Conservation (phyloP, 2,113 vertebrate species). For the Sorex araneus region DNA sequence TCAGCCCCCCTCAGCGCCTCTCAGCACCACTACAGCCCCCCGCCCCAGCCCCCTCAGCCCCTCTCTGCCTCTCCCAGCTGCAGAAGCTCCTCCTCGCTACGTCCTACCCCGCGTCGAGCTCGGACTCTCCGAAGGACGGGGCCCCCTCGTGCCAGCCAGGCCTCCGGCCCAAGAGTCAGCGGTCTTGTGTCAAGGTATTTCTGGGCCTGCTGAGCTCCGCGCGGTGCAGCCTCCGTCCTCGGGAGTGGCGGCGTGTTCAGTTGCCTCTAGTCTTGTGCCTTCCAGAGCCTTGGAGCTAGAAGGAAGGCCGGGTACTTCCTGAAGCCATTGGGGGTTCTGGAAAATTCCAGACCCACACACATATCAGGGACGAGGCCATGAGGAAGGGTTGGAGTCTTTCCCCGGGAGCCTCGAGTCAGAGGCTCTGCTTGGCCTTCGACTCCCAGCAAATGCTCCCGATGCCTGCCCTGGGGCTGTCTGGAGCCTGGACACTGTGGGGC, state of each 20-base stretch:
- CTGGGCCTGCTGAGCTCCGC: background rate
- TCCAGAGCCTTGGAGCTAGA: background rate
- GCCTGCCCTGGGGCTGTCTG: background rate
- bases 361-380: background rate
- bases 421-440: too few relatives aligned
- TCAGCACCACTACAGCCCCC: rapidly evolving
- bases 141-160: constrained; percentile 89
- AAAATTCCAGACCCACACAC: background rate
- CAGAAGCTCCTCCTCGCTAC: constrained; percentile 96
- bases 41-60: constrained; percentile 56
- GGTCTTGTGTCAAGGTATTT: constrained; percentile 93
- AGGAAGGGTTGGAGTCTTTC: background rate
- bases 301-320: background rate
- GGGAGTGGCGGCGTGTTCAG: background rate
- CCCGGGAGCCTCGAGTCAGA: background rate
- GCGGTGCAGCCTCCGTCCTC: background rate
- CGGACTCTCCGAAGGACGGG: constrained; percentile 92
- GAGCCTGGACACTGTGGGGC: too few relatives aligned
- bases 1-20: too few relatives aligned
- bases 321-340: background rate
- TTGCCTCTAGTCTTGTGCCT: background rate
- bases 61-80: constrained; percentile 89
- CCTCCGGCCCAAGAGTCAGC: constrained; percentile 89
- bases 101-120: constrained; percentile 90
- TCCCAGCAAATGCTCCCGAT: too few relatives aligned